These are phyloP conservation scores for Enteromius fasciolatus DNA, from an alignment of 2,797 vertebrate species.

Conservation along the genomic window DNA sequence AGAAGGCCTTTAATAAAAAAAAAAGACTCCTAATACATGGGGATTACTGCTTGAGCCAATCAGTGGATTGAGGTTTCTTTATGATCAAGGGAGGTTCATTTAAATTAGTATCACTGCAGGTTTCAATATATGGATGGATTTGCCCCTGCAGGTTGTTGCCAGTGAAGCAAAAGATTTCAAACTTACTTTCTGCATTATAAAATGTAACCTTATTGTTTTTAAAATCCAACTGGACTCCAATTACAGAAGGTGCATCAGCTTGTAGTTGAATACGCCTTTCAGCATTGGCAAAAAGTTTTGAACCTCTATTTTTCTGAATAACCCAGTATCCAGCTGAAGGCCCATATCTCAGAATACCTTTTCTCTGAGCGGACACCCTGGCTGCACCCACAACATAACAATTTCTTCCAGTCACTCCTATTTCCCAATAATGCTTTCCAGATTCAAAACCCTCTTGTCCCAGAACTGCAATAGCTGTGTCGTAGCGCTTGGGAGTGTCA, in stretches of 20 bases:
- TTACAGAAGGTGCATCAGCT: neutral
- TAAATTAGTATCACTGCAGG: conserved; percentile 34
- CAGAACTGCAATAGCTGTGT: conserved; percentile 56
- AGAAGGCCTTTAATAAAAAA: neutral
- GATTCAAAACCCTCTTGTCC: conserved; percentile 57
- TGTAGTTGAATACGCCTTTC: accelerated
- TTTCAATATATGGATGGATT: conserved; percentile 65
- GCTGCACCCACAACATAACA: conserved; percentile 69
- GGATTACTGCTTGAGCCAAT: conserved; percentile 45
- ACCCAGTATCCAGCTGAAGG: conserved; percentile 64
- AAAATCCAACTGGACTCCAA: conserved; percentile 69
- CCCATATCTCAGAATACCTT: neutral
- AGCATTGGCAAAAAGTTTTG: neutral
- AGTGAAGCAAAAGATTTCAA: conserved; percentile 60
- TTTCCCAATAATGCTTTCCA: conserved; percentile 71
- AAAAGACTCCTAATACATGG: neutral
- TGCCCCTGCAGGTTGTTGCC: conserved; percentile 48
- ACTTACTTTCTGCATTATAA: conserved; percentile 55
- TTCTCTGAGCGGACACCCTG: conserved; percentile 59
- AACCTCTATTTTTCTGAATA: conserved; percentile 50
- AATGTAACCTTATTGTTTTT: conserved; percentile 59
- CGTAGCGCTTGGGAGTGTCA: conserved; percentile 56
- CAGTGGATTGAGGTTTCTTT: neutral
- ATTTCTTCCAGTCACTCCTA: conserved; percentile 54
- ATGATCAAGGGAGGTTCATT: conserved; percentile 38